These are phyloP conservation scores for Cinara cedri DNA, from an alignment of 2,888 invertebrate genomes.

Conservation along the genomic window DNA sequence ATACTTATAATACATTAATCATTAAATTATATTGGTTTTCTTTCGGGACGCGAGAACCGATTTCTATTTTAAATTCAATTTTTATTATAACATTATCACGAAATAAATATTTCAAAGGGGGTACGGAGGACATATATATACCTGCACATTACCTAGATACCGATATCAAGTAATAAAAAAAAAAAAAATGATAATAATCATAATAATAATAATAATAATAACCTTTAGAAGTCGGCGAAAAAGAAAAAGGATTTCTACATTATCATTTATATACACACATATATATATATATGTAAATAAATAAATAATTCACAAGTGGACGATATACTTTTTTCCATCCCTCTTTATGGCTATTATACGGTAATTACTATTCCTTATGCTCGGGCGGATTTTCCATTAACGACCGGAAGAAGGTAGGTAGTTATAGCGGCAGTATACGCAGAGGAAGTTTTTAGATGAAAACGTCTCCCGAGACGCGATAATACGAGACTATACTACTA, in stretches of 20 bases:
- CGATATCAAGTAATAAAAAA: conserved; percentile 22
- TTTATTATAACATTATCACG: neutral
- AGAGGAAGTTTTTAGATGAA: conserved; percentile 52
- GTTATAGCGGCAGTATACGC: neutral
- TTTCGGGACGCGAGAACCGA: too few relatives aligned
- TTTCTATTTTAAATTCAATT: too few relatives aligned
- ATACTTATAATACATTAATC: too few relatives aligned
- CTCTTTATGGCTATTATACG: conserved; percentile 51
- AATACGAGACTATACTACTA: conserved; percentile 2
- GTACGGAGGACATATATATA: neutral
- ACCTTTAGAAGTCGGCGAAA: neutral
- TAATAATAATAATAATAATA: too few relatives aligned
- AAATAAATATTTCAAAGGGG: neutral
- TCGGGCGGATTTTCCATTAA: conserved; percentile 56
- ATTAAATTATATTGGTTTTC: too few relatives aligned
- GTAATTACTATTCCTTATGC: conserved; percentile 56
- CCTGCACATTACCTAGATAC: conserved; percentile 10
- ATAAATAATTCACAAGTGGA: conserved; percentile 56
- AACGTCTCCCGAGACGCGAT: conserved; percentile 53
- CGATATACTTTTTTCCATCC: conserved; percentile 21
- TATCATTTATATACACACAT: too few relatives aligned
- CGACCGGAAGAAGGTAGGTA: conserved; percentile 48
- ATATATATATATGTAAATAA: too few relatives aligned
- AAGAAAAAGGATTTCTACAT: conserved; percentile 27
- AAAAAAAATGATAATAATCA: too few relatives aligned